Conservation (phyloP, 2,113 vertebrate genomes). For the Chaenogobius annularis region DNA sequence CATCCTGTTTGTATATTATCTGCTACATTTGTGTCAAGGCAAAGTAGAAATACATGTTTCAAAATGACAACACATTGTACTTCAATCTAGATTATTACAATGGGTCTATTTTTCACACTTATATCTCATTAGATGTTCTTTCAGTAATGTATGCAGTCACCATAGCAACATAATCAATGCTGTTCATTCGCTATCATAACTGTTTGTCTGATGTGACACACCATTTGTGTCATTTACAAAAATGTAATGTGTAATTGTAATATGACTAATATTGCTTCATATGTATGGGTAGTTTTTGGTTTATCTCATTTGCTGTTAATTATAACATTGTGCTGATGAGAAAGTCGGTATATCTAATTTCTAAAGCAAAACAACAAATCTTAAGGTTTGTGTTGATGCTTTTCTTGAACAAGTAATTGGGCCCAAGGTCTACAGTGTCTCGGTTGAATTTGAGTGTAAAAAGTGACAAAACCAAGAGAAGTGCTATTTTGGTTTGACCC, state of each 20-base stretch:
- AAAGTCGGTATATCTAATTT: background rate
- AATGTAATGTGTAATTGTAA: background rate
- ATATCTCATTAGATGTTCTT: background rate
- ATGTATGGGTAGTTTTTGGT: too few relatives aligned
- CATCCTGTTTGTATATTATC: too few relatives aligned
- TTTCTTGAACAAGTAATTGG: conserved; percentile 1
- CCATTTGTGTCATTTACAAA: background rate
- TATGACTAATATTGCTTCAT: background rate
- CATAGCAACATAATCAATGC: conserved; percentile 4
- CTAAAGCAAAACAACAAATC: background rate
- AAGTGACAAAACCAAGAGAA: background rate
- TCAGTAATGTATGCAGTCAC: background rate
- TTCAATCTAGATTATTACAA: background rate
- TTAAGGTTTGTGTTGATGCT: too few relatives aligned
- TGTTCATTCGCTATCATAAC: background rate
- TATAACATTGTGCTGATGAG: background rate
- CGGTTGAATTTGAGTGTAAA: background rate
- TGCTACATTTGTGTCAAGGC: too few relatives aligned
- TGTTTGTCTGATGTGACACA: background rate
- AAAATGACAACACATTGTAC: background rate
- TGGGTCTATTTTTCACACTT: background rate
- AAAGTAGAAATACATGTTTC: background rate
- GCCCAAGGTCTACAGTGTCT: background rate
- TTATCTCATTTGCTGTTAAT: background rate
- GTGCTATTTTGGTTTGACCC: background rate